phyloP scores from a whole-genome alignment of 2,888 invertebrate species.

The Empis stercorea region DNA sequence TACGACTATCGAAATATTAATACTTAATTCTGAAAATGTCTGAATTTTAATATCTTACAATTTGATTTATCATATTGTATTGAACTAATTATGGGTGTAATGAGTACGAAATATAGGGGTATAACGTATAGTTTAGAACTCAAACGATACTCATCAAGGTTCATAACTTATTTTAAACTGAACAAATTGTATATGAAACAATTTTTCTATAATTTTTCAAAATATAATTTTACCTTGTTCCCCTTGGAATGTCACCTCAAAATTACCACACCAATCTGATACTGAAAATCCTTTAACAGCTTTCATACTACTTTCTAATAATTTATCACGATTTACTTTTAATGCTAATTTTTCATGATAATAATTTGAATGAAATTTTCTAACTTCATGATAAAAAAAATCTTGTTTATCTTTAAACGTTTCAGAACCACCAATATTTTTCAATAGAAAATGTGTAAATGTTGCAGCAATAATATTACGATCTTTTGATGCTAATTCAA shows the following conservation, averaged over 20 bases:
- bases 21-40: no score
- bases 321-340: slow-evolving; percentile 67
- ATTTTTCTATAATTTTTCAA: no score
- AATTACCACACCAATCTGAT: slow-evolving; percentile 90
- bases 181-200: no score
- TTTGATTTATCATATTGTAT: no score
- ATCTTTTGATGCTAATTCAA: slow-evolving; percentile 70
- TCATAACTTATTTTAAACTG: no score
- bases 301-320: slow-evolving; percentile 73
- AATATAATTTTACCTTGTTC: slow-evolving; percentile 58
- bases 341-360: slow-evolving; percentile 75
- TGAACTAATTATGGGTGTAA: no score
- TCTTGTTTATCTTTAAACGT: slow-evolving; percentile 77
- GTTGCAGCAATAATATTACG: slow-evolving; percentile 86
- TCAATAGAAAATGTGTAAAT: slow-evolving; percentile 78
- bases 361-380: slow-evolving; percentile 76
- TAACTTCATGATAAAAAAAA: slow-evolving; percentile 68
- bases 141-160: no score
- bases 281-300: slow-evolving; percentile 71
- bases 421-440: slow-evolving; percentile 91
- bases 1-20: no score
- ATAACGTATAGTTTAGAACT: no score
- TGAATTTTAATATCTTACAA: no score
- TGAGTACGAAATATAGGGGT: no score
- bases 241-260: slow-evolving; percentile 85